Conservation (phyloP, 1,140 invertebrate species). For the Bombus haemorrhoidalis region DNA sequence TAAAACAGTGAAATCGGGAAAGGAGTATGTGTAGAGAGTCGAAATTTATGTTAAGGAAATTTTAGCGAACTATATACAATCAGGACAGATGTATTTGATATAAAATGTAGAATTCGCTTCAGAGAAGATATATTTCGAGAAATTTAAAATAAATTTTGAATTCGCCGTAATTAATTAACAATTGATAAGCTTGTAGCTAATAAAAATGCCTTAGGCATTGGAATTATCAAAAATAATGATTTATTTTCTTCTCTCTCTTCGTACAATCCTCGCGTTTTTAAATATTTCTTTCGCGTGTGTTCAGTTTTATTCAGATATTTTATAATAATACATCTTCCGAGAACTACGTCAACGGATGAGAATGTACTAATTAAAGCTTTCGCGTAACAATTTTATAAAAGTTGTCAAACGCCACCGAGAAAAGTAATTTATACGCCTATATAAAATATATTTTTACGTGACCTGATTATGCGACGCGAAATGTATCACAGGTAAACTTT, state of each 20-base stretch:
- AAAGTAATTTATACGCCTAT: background rate
- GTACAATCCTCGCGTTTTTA: background rate
- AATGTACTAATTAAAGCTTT: background rate
- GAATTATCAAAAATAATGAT: background rate
- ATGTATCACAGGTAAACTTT: background rate
- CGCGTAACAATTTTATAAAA: background rate
- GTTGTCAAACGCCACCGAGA: background rate
- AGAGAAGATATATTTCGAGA: background rate
- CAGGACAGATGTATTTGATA: no score
- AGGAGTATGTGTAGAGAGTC: background rate
- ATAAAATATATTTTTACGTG: background rate
- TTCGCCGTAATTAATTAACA: background rate
- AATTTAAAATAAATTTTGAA: background rate
- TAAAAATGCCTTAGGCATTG: background rate
- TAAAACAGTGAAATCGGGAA: background rate
- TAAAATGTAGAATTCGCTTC: no score
- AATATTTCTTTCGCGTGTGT: background rate
- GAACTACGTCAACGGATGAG: background rate
- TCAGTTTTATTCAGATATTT: no score
- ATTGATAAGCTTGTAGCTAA: background rate
- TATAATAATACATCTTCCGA: no score
- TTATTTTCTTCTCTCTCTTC: background rate
- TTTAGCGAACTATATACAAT: no score
- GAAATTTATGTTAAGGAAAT: background rate
- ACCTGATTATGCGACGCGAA: background rate